Evolutionary conservation across 2,113 vertebrate genomes (phyloP), one percentile per base, ranked within the genome.

Genomic region (Sceloporus undulatus): DNA sequence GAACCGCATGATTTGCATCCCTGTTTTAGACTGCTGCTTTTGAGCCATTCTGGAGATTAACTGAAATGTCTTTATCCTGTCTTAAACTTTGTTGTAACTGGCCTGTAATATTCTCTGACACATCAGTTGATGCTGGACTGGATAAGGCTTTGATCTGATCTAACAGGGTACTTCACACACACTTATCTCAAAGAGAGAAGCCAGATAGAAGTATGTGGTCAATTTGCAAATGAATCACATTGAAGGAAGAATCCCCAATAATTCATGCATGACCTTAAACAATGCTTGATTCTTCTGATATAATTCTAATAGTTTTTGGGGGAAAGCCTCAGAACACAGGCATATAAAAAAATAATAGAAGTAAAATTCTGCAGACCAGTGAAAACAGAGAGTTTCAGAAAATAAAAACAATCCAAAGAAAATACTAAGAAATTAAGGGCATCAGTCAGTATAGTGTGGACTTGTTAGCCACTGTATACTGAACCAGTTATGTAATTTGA

Each of bases 81-180:
- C 90, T 91, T 34, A 82, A 75, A 87, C 82, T 54, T 85, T 25
- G 85, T 84, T 86, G 34, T 93, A 59, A 59, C 10, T 78, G 59
- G 70, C 79, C 78, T 86, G 11, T 54, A 23, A 7, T 14, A 2
- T 79, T 79, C 48, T 23, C 27, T 18, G n/a, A 11, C 29, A 52
- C 1, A 19, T 5, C 13, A 79, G 19, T 29, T 14, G 27, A 59
- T n/a, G 7, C n/a, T 23, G 6, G 9, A n/a, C 14, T 34, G 8
- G 54, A 59, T 38, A 27, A 6, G 1, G 10, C 16, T 80, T 59
- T 59, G 5, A 25, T 62, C 29, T 34, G 21, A 59, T 62, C 5
- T n/a, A 80, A 21, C 18, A 34, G 29, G 29, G 25, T 9, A 25
- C 25, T 68, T 68, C 2, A 25, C 5, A 25, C 3, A 62, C 10